Evolutionary conservation across 2,797 vertebrate genomes (phyloP), one percentile per base, ranked within the genome.

Genomic region (Triplophysa bombifrons): DNA sequence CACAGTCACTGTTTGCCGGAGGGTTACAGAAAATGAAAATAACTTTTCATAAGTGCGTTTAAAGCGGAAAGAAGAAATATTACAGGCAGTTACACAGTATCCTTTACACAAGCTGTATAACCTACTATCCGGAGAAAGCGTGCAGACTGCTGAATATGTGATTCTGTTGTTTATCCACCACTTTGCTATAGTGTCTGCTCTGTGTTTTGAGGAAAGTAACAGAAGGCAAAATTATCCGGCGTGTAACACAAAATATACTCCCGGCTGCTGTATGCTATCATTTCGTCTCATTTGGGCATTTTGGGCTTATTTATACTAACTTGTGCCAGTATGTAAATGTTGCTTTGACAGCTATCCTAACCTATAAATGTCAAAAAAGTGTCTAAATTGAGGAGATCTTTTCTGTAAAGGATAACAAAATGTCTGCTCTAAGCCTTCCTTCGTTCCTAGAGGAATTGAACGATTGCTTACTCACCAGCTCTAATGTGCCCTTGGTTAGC

Each of bases 11-110:
- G 19, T 74, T 74, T 30, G 41, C 41, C 67, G 7, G 16, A 20
- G 53, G 75, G 41, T 77, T 60, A 60, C 65, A 48, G 38, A 16
- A 76, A 69, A 69, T 76, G 41, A 44, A 76, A 58, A 60, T 60
- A 60, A 38, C 65, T 77, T 69, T 34, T 68, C 55, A 76, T 58
- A 68, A 67, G 53, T 30, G 17, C 22, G 0, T 53, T 67, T 76
- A 46, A 55, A 55, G 55, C 2, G 38, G 22, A 27, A 19, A 25
- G 56, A 56, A 67, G n/a, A 48, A 48, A 48, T 66, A 60, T 60
- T 69, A 50, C 22, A 69, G 41, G 4, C 74, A 76, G 65, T 76
- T 56, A 58, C 51, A 0, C 22, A 55, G 41, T 55, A 19, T 65
- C n/a, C 50, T 44, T 16, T 66, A 14, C 30, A 58, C 67, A 65